Percentiles rank a stretch among this genome's conserved stretches.
Evolutionary conservation across 53 echinoderm and acorn worm genomes (phyloP).

Genomic region (Mesocentrotus franciscanus): DNA sequence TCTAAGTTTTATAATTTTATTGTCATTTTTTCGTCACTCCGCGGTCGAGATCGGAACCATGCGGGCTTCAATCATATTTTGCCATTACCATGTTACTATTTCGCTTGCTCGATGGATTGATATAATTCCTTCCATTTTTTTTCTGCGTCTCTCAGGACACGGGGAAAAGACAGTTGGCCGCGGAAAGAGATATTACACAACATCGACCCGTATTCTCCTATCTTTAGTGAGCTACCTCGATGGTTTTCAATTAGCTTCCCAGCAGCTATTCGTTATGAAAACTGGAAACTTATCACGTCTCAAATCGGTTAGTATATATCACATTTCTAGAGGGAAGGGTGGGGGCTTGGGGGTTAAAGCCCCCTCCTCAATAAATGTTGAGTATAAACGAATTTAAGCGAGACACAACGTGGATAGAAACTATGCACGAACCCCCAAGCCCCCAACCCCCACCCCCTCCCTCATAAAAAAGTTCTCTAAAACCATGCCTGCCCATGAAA

Average conservation of each 20-base stretch:
- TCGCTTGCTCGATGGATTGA: neutral
- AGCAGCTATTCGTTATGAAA: slow-evolving; percentile 80
- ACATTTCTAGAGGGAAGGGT: neutral
- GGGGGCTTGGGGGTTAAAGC: too few species aligned
- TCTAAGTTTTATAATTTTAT: too few species aligned
- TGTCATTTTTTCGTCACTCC: neutral
- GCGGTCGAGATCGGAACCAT: neutral
- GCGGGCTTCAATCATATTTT: neutral
- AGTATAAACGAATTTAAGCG: too few species aligned
- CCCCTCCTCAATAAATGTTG: too few species aligned
- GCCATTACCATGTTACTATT: neutral
- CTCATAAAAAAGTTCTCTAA: too few species aligned
- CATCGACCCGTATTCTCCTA: slow-evolving; percentile 36
- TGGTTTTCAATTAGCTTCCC: slow-evolving; percentile 65
- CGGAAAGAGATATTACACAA: slow-evolving; percentile 70
- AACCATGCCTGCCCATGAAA: too few species aligned
- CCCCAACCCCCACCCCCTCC: too few species aligned
- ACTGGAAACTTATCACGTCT: slow-evolving; percentile 87
- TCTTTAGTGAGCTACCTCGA: slow-evolving; percentile 10
- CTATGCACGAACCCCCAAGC: too few species aligned
- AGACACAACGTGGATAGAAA: too few species aligned
- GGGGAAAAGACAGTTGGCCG: neutral
- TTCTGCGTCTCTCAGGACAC: neutral
- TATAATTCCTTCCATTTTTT: neutral
- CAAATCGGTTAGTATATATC: slow-evolving; percentile 59